Evolutionary conservation across 1,140 invertebrate genomes (phyloP).

Genomic region (Manduca sexta): DNA sequence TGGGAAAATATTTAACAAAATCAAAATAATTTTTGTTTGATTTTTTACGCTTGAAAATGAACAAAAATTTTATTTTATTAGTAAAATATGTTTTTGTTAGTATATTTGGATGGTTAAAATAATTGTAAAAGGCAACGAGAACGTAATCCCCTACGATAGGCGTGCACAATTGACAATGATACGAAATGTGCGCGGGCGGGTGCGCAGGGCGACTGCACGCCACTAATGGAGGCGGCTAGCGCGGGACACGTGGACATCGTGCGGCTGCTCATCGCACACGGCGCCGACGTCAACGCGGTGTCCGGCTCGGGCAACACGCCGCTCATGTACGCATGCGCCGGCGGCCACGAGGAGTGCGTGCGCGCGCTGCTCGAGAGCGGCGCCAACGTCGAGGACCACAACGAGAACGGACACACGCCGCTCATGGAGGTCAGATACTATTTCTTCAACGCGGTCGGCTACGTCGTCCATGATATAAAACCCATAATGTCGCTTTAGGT

Average conservation of each 20-base stretch:
- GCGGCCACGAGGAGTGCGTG: conserved; percentile 95
- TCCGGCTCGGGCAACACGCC: conserved; percentile 97
- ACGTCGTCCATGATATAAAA: too few relatives aligned
- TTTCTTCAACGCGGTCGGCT: too few relatives aligned
- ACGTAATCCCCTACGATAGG: background rate
- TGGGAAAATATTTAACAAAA: too few relatives aligned
- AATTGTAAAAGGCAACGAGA: too few relatives aligned
- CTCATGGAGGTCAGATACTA: conserved; percentile 89
- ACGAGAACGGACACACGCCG: conserved; percentile 99
- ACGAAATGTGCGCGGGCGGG: background rate
- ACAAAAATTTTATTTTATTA: too few relatives aligned
- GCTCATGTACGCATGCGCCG: conserved; percentile 98
- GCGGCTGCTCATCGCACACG: conserved; percentile 90
- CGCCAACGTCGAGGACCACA: conserved; percentile 98
- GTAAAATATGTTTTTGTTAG: too few relatives aligned
- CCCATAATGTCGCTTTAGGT: too few relatives aligned
- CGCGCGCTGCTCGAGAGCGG: conserved; percentile 90
- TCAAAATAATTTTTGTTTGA: too few relatives aligned
- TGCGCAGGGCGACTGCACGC: conserved; percentile 90
- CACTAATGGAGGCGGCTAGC: conserved; percentile 96
- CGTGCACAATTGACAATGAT: background rate
- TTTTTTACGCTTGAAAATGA: too few relatives aligned
- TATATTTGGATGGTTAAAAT: background rate
- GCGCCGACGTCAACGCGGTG: conserved; percentile 97
- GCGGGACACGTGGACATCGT: conserved; percentile 97